Evolutionary conservation across 2,888 invertebrate species (phyloP), one percentile per base, ranked within the genome.

Genomic region (Drosophila infuscata): DNA sequence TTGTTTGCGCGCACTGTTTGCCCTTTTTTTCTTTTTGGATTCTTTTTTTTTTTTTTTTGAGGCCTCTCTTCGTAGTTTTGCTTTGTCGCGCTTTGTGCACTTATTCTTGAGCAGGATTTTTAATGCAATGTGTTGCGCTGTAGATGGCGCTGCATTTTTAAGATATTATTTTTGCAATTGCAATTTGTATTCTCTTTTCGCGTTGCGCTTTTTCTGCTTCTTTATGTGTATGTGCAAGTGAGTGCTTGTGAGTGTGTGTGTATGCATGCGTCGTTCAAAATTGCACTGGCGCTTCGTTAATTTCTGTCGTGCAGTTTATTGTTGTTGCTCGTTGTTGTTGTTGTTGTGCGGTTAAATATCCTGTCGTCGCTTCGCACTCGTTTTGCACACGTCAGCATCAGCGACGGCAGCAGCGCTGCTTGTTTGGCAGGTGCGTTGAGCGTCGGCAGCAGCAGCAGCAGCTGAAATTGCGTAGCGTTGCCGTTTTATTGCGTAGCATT

Each of bases 301-400:
- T 81, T 81, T 81, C 25, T 79, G 79, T 79, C 79, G 79, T 79
- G 79, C 82, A 82, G 69, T 82, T 79, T 57, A 58, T 56, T 62
- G 61, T 52, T 64, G 72, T 58, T 76, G 57, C 43, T 69, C 49
- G 60, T 59, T 38, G 17, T 49, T 43, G 56, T 51, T 63, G 65
- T 51, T 63, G 65, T 64, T 58, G 25, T 70, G 59, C 35, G 51
- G 54, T 61, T 67, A 56, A 67, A 73, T 82, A 74, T 86, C 87
- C 83, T 87, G 74, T 82, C 69, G 85, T 89, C 86, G 70, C 64
- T 63, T 86, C 61, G 76, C 72, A 74, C 74, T 76, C 81, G 83
- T 82, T 79, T 46, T 85, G 85, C 91, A 89, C 80, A 87, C 86
- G 86, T 87, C 86, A 91, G 85, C 91, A 90, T 70, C 68, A 68